Percentiles rank a stretch among this genome's conserved stretches.
These are phyloP conservation scores for Leucoma salicis DNA, from an alignment of 2,888 invertebrate species.

Conservation along the genomic window DNA sequence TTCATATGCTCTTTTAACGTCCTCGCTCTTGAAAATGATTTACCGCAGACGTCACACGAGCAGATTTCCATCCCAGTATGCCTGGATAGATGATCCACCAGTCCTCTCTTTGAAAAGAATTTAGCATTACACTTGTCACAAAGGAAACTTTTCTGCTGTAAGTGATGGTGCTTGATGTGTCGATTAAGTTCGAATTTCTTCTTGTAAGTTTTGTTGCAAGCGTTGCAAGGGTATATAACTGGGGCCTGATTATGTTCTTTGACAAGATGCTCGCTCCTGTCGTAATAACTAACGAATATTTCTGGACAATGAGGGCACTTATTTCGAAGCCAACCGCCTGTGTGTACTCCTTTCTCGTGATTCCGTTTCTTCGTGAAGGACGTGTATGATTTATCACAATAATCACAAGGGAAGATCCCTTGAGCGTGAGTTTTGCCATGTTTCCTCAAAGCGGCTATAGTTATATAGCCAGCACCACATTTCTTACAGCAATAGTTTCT, in stretches of 20 bases:
- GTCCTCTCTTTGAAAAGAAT: slow-evolving; percentile 70
- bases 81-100: slow-evolving; percentile 60
- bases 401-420: slow-evolving; percentile 78
- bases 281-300: slow-evolving; percentile 73
- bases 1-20: slow-evolving; percentile 66
- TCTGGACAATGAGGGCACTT: slow-evolving; percentile 74
- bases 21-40: slow-evolving; percentile 54
- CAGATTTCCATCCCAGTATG: slow-evolving; percentile 59
- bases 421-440: slow-evolving; percentile 74
- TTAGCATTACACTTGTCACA: slow-evolving; percentile 72
- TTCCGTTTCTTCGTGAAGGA: slow-evolving; percentile 71
- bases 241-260: slow-evolving; percentile 64
- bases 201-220: slow-evolving; percentile 71
- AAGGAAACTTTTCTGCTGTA: slow-evolving; percentile 65
- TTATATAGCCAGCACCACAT: slow-evolving; percentile 71
- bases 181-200: slow-evolving; percentile 71
- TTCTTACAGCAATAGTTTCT: slow-evolving; percentile 74
- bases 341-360: slow-evolving; percentile 73
- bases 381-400: slow-evolving; percentile 78
- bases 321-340: slow-evolving; percentile 71
- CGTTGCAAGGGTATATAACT: slow-evolving; percentile 65
- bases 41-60: slow-evolving; percentile 65
- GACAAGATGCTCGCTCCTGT: slow-evolving; percentile 66
- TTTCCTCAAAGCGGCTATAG: slow-evolving; percentile 70
- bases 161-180: slow-evolving; percentile 71